Evolutionary conservation across 2,888 invertebrate genomes (phyloP).

Genomic region (Zele albiditarsus): DNA sequence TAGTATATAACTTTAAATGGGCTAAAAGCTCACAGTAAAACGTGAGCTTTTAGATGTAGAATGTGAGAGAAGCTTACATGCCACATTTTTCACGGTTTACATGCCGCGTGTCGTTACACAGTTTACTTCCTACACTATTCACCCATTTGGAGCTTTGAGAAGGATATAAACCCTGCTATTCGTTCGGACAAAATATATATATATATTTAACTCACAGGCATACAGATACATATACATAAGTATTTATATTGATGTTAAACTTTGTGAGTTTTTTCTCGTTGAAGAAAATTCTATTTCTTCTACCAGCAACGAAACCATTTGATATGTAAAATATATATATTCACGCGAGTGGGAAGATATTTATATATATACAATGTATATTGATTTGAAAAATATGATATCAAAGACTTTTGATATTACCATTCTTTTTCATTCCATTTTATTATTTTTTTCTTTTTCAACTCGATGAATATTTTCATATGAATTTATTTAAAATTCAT

Average conservation of each 20-base stretch:
- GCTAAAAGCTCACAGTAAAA: not conserved
- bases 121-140: not conserved
- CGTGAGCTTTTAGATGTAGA: not conserved
- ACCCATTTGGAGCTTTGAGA: not conserved
- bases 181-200: not conserved
- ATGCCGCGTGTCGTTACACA: not conserved
- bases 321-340: not conserved
- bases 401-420: not conserved
- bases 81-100: not conserved
- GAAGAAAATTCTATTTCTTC: not conserved
- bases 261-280: not conserved
- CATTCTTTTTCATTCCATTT: not conserved
- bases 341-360: not conserved
- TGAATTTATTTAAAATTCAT: not conserved
- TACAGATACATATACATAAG: too few relatives aligned
- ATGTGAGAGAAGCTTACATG: not conserved
- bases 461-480: not conserved
- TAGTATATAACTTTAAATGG: not conserved
- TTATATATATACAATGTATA: not conserved
- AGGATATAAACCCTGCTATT: not conserved
- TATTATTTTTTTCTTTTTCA: not conserved
- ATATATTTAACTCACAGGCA: not conserved
- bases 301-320: not conserved
- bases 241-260: not conserved
- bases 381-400: not conserved